Percentiles rank a stretch among this genome's conserved stretches.
phyloP scores from a whole-genome alignment of 53 echinoderm and acorn worm species.

The Arbacia lixula region DNA sequence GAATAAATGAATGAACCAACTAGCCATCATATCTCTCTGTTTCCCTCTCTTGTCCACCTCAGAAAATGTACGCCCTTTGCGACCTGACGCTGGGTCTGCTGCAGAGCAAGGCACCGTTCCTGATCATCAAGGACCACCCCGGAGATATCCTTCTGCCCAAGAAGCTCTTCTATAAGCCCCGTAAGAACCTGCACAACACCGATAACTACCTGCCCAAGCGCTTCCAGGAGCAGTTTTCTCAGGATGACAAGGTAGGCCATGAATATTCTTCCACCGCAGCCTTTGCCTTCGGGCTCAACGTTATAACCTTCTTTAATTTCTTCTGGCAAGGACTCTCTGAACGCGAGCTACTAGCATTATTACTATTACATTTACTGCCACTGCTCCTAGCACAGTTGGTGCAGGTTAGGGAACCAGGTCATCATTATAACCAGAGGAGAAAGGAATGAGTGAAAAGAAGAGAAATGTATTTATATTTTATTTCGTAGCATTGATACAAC shows the following conservation, averaged over 20 bases:
- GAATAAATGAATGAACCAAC: no score
- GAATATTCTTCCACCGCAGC: slow-evolving; percentile 10
- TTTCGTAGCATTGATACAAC: no score
- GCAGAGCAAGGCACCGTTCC: slow-evolving; percentile 76
- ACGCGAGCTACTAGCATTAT: slow-evolving; percentile 2
- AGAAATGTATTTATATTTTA: no score
- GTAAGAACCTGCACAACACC: slow-evolving; percentile 74
- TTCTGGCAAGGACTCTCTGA: slow-evolving; percentile 37
- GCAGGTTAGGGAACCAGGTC: no score
- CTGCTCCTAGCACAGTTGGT: no score
- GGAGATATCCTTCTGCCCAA: slow-evolving; percentile 83
- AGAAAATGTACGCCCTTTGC: slow-evolving; percentile 99
- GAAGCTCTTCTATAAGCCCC: slow-evolving; percentile 84
- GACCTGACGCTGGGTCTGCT: slow-evolving; percentile 88
- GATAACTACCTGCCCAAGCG: slow-evolving; percentile 93
- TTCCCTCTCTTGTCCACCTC: no score
- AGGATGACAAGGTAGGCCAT: slow-evolving; percentile 64
- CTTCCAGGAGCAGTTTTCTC: slow-evolving; percentile 85
- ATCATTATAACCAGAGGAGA: no score
- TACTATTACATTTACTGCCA: no score
- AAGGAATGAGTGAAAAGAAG: no score
- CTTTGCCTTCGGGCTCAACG: slow-evolving; percentile 21
- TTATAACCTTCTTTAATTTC: slow-evolving; percentile 13
- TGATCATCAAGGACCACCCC: slow-evolving; percentile 90
- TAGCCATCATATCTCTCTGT: no score